Evolutionary conservation across 2,797 vertebrate species (phyloP), one percentile per base, ranked within the genome.

Genomic region (Acanthurus lineatus): DNA sequence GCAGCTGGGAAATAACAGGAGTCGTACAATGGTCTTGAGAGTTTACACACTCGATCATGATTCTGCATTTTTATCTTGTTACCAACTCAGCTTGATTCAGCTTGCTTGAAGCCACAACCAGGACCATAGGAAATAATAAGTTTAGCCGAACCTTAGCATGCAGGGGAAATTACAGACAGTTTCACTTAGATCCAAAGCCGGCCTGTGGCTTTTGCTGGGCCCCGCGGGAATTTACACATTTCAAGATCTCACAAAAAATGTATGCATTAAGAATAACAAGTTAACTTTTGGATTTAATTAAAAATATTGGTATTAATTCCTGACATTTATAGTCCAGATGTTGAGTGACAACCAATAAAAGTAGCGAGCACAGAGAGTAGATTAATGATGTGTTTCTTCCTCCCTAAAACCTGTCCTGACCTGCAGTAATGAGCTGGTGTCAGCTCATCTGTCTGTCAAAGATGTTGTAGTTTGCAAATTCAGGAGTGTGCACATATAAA

Each of bases 341-440:
- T 76, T 25, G 32, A 53, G 60, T 5, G 49, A 51, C 44, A 61
- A 45, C 38, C n/a, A 1, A 59, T 76, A 59, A 53, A 73, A 44
- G 61, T 54, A 45, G 15, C 2, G 22, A 70, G 42, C n/a, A 54
- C 59, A 45, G n/a, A n/a, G 38, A 69, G 40, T 32, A 64, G 61
- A 57, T 86, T 86, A 88, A 82, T 84, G 61, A 87, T 72, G 69
- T 45, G 42, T 60, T 71, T 74, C 74, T 51, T 77, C 40, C 16
- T 65, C 61, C 58, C 38, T 40, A 40, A 45, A 69, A 51, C 69
- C 73, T 81, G 56, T 58, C 47, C 53, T 78, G 62, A 76, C 63
- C 82, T 48, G 38, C 77, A 48, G 69, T 88, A 87, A 88, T 87
- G 83, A 88, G 76, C 83, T 56, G 73, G 73, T 44, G 52, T 73